These are phyloP conservation scores for Leptopilina boulardi DNA, from an alignment of 1,140 invertebrate species.

Conservation along the genomic window DNA sequence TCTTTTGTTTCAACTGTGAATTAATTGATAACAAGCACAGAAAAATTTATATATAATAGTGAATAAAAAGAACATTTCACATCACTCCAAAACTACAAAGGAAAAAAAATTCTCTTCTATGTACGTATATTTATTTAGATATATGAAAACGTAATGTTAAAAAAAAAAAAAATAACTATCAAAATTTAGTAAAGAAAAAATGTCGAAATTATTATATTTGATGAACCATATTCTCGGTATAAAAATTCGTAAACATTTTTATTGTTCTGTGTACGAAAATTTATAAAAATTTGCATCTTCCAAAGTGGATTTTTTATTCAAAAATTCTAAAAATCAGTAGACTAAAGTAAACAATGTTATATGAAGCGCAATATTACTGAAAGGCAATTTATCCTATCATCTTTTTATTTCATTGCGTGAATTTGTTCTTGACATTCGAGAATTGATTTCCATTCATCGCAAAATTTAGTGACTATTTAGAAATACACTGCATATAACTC, in stretches of 20 bases:
- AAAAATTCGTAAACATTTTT: too few relatives aligned
- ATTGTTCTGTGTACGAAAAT: too few relatives aligned
- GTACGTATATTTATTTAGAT: too few relatives aligned
- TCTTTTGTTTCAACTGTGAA: not conserved
- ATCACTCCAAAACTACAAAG: not conserved
- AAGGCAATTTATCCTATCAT: constrained; percentile 14
- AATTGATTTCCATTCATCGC: constrained; percentile 6
- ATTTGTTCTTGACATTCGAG: constrained; percentile 37
- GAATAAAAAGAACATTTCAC: not conserved
- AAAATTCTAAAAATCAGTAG: too few relatives aligned
- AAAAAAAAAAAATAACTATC: too few relatives aligned
- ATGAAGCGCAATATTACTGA: constrained; percentile 1
- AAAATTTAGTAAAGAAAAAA: too few relatives aligned
- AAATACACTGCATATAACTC: not conserved
- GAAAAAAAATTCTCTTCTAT: not conserved
- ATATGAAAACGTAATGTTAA: too few relatives aligned
- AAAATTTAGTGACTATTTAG: constrained; percentile 35
- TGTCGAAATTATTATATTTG: too few relatives aligned
- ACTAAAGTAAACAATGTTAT: not conserved
- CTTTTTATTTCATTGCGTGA: constrained; percentile 14
- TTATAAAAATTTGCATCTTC: too few relatives aligned
- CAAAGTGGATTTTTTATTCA: too few relatives aligned
- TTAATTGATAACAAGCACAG: not conserved
- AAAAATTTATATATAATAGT: not conserved
- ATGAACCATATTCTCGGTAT: too few relatives aligned